Conservation (phyloP, 1,140 invertebrate species). For the Trachymyrmex cornetzi region DNA sequence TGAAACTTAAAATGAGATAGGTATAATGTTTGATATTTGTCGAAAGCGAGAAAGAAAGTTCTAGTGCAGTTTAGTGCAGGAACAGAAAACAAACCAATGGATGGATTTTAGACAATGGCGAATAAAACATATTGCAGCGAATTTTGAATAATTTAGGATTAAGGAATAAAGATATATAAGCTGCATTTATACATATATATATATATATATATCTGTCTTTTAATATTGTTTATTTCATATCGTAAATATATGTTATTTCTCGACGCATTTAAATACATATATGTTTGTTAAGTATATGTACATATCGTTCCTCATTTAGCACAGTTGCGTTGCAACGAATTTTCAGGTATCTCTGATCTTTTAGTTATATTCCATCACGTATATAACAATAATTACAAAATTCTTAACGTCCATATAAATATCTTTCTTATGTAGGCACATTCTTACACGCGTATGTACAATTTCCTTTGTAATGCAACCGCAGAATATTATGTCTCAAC, state of each 20-base stretch:
- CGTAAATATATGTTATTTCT: slow-evolving; percentile 57
- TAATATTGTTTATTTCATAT: slow-evolving; percentile 69
- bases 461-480: slow-evolving; percentile 1
- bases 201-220: slow-evolving; percentile 21
- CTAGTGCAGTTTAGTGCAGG: no score
- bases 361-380: slow-evolving; percentile 50
- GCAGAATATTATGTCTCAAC: slow-evolving; percentile 49
- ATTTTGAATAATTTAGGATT: neutral
- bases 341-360: slow-evolving; percentile 70
- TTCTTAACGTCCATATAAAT: slow-evolving; percentile 76
- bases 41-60: no score
- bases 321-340: slow-evolving; percentile 65
- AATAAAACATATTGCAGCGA: neutral
- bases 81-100: no score
- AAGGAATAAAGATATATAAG: neutral
- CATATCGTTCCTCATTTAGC: slow-evolving; percentile 39
- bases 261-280: slow-evolving; percentile 57
- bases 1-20: no score
- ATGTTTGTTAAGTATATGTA: slow-evolving; percentile 34
- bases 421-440: slow-evolving; percentile 76
- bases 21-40: no score
- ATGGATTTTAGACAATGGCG: neutral
- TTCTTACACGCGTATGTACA: slow-evolving; percentile 73
- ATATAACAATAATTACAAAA: slow-evolving; percentile 76
- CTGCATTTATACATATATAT: neutral